Evolutionary conservation across 2,888 invertebrate genomes (phyloP).

Genomic region (Xestia xanthographa): DNA sequence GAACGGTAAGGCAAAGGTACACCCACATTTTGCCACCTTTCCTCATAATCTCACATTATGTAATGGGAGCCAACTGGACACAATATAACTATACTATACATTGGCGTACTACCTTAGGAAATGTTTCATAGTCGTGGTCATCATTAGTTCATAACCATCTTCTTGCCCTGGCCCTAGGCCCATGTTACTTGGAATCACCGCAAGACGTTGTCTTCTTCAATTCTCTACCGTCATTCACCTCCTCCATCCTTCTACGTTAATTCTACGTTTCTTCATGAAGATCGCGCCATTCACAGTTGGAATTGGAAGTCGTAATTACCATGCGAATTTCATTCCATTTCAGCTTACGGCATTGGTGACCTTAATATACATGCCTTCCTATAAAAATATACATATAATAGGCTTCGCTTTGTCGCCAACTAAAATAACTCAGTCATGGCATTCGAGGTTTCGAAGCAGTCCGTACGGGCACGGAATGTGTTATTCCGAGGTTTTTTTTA

Average conservation of each 20-base stretch:
- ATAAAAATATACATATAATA: constrained; percentile 25
- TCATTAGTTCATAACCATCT: neutral
- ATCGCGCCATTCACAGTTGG: neutral
- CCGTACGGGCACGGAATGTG: constrained; percentile 42
- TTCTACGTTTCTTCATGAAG: neutral
- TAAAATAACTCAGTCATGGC: constrained; percentile 55
- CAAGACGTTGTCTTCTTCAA: neutral
- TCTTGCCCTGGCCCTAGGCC: neutral
- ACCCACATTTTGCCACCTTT: neutral
- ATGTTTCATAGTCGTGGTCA: no score
- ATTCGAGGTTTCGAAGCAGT: constrained; percentile 55
- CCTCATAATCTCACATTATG: no score
- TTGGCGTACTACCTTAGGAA: neutral
- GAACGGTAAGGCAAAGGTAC: neutral
- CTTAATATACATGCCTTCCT: constrained; percentile 22
- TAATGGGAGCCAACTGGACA: neutral
- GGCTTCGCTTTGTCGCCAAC: constrained; percentile 54
- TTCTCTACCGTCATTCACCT: neutral
- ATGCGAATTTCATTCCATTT: constrained; percentile 30
- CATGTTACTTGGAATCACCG: neutral
- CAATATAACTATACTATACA: neutral
- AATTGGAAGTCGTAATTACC: neutral
- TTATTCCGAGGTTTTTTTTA: neutral
- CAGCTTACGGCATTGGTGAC: constrained; percentile 23
- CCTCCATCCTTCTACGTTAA: neutral